Percentiles rank a stretch among this genome's conserved stretches.
Conservation (phyloP, 2,888 invertebrate species). For the Mactromeris polynyma region DNA sequence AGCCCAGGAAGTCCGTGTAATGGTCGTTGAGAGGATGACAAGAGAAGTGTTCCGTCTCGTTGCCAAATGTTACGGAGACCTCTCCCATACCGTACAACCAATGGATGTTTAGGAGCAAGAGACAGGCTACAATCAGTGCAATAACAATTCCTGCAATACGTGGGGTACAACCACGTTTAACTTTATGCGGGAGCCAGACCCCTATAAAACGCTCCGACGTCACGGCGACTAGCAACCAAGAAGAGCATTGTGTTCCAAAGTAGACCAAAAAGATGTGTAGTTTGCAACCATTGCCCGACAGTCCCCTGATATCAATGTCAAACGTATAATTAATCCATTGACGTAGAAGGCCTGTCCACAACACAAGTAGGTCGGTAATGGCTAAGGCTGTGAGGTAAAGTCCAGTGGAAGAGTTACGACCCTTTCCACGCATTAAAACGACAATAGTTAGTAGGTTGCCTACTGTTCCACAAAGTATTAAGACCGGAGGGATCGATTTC, state of each 20-base stretch:
- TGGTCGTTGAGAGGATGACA: constrained; percentile 57
- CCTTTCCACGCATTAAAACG: constrained; percentile 69
- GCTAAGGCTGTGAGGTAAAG: constrained; percentile 78
- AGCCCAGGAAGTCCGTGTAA: constrained; percentile 62
- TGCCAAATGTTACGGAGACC: not conserved
- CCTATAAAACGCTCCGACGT: constrained; percentile 79
- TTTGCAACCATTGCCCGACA: constrained; percentile 68
- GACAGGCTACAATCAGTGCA: constrained; percentile 52
- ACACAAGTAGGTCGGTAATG: constrained; percentile 74
- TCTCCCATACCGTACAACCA: constrained; percentile 69
- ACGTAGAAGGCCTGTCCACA: constrained; percentile 77
- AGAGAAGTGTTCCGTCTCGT: constrained; percentile 26
- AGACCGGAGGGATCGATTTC: constrained; percentile 71
- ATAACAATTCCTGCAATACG: constrained; percentile 63
- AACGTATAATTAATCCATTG: constrained; percentile 69
- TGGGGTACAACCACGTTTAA: constrained; percentile 74
- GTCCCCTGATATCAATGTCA: constrained; percentile 71
- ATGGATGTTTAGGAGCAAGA: constrained; percentile 73
- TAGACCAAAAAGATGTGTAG: constrained; percentile 78
- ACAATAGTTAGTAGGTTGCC: constrained; percentile 78
- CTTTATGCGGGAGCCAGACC: constrained; percentile 79
- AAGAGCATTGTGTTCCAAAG: constrained; percentile 75
- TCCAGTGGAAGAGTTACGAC: constrained; percentile 72
- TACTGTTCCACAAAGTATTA: constrained; percentile 76
- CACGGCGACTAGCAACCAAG: constrained; percentile 82